phyloP scores from a whole-genome alignment of 2,888 invertebrate genomes.

The Stegophylla sp. region DNA sequence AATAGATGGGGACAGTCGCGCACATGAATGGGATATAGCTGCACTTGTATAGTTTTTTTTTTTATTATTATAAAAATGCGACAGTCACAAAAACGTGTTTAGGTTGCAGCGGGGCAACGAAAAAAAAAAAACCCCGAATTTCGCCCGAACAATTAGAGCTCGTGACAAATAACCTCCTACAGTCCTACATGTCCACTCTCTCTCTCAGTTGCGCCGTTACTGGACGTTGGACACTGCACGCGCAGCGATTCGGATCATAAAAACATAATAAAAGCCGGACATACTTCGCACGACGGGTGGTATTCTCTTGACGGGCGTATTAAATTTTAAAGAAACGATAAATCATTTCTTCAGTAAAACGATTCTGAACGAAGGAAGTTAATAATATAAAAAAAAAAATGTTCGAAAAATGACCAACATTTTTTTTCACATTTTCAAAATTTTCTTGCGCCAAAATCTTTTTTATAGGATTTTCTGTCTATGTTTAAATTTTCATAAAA shows the following conservation, averaged over 20 bases:
- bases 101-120: not conserved
- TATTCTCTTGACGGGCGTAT: too few species aligned
- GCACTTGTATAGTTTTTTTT: not conserved
- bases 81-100: constrained; percentile 10
- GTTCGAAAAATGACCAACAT: too few species aligned
- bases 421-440: too few species aligned
- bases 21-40: not conserved
- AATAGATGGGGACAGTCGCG: too few species aligned
- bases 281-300: too few species aligned
- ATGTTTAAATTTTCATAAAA: too few species aligned
- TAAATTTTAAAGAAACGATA: too few species aligned
- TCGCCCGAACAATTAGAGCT: constrained; percentile 38
- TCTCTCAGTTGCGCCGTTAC: not conserved
- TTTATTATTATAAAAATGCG: not conserved
- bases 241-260: constrained; percentile 19
- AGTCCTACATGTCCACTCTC: not conserved
- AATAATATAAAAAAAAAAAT: too few species aligned
- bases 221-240: not conserved
- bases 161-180: constrained; percentile 40
- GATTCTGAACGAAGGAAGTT: too few species aligned
- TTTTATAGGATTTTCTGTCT: too few species aligned
- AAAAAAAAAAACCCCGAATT: constrained; percentile 9
- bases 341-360: too few species aligned
- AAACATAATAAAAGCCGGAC: constrained; percentile 16
- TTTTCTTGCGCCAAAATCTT: too few species aligned